Conservation (phyloP, 2,797 vertebrate genomes). For the Zalophus californianus region DNA sequence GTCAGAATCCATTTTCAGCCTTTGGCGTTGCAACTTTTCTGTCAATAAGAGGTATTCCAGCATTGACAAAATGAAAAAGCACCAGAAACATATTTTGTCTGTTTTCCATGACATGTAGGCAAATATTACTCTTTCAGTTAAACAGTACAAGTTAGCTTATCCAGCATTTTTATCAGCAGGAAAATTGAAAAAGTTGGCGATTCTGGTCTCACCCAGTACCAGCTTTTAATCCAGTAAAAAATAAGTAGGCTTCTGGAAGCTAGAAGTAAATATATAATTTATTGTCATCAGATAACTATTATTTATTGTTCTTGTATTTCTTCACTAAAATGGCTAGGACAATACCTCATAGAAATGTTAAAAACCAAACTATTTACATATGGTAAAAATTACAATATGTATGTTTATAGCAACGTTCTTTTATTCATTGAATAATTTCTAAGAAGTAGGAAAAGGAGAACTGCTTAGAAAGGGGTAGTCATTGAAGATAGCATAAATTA, state of each 20-base stretch:
- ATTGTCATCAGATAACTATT: background rate
- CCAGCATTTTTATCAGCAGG: background rate
- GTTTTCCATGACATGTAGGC: background rate
- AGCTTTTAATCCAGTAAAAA: background rate
- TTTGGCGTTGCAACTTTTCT: background rate
- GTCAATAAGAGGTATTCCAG: background rate
- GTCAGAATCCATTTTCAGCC: background rate
- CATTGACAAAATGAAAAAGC: background rate
- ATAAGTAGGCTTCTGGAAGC: background rate
- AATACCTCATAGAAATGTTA: background rate
- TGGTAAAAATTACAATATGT: background rate
- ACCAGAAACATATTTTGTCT: background rate
- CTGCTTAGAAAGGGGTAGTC: background rate
- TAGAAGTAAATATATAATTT: background rate
- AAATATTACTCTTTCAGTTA: background rate
- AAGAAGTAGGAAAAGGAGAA: background rate
- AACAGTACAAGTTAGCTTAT: background rate
- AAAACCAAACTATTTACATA: background rate
- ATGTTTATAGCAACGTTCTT: background rate
- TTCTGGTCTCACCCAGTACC: background rate
- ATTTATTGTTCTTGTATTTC: background rate
- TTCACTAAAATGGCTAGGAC: background rate
- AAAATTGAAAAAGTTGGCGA: background rate
- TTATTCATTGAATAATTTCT: background rate
- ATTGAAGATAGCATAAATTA: background rate